These are phyloP conservation scores for Cyanoramphus novaezelandiae DNA, from an alignment of 2,113 vertebrate genomes.

Conservation along the genomic window DNA sequence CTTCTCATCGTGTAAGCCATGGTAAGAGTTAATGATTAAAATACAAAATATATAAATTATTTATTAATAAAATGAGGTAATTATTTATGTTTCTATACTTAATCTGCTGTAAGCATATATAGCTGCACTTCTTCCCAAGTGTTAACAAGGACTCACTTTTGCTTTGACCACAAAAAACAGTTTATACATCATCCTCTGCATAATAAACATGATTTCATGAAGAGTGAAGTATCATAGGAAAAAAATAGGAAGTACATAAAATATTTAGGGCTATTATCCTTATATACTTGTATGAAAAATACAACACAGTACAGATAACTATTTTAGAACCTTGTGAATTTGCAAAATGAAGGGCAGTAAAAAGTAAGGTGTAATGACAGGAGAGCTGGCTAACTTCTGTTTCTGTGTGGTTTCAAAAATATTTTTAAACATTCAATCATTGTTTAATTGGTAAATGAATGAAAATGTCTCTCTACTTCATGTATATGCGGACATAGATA, in stretches of 20 bases:
- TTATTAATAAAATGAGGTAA: neutral
- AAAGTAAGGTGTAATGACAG: neutral
- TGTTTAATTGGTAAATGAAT: neutral
- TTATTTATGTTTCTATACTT: neutral
- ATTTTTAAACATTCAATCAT: neutral
- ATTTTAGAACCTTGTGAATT: neutral
- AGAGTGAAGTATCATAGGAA: neutral
- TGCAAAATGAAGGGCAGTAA: neutral
- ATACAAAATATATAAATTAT: neutral
- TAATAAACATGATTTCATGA: neutral
- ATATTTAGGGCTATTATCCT: neutral
- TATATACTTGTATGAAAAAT: neutral
- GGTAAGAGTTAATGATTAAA: conserved; percentile 73
- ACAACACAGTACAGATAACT: neutral
- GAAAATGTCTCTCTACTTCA: neutral
- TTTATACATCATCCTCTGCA: neutral
- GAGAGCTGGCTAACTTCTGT: neutral
- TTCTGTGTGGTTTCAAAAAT: neutral
- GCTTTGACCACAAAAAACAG: neutral
- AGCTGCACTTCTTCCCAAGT: neutral
- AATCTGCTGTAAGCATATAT: neutral
- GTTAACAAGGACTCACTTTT: neutral
- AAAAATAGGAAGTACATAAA: neutral
- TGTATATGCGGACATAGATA: neutral
- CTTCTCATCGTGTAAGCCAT: conserved; percentile 87